Base-by-base conservation (phyloP, 2,888 invertebrate species). In the Limnephilus lunatus region DNA sequence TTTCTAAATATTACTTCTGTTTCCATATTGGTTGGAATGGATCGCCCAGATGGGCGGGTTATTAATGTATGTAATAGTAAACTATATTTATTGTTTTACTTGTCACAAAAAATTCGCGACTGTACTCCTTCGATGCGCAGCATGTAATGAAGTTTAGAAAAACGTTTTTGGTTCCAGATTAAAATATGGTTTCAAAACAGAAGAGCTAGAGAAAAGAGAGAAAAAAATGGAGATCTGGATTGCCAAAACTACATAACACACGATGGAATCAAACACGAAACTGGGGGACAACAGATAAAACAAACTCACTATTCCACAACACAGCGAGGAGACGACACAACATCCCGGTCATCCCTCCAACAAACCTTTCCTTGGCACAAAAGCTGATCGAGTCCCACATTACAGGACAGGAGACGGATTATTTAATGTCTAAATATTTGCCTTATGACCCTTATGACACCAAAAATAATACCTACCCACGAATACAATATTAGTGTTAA, bases 131-230 rank as follows among this genome's bases (percentile, higher is more conserved):
- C n/a, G n/a, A n/a, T n/a, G n/a, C n/a, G n/a, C n/a, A n/a, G n/a
- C n/a, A n/a, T n/a, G n/a, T n/a, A n/a, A n/a, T n/a, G n/a, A n/a
- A n/a, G 25, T 32, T 91, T 14, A 68, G 30, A 95, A 30, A 80
- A 80, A 92, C 9, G 12, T 85, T 89, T 91, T 82, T 53, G 7
- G 19, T 91, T 93, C n/a, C 91, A 93, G 93, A 93, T 93, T 32
- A 93, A 97, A 96, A 98, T 98, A 94, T 98, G 98, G 98, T 98
- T 98, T 94, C 98, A 98, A 96, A 98, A 98, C 95, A 97, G 98
- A 86, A 96, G 98, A 89, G 98, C 98, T 0, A 96, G 98, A 68
- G 98, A 98, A 94, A 95, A 98, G 94, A 96, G 98, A 94, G 98
- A 98, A 95, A 97, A 96, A 94, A 89, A 48, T 81, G 92, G 87